phyloP scores from a whole-genome alignment of 2,113 vertebrate genomes.

The Leptodactylus fuscus region DNA sequence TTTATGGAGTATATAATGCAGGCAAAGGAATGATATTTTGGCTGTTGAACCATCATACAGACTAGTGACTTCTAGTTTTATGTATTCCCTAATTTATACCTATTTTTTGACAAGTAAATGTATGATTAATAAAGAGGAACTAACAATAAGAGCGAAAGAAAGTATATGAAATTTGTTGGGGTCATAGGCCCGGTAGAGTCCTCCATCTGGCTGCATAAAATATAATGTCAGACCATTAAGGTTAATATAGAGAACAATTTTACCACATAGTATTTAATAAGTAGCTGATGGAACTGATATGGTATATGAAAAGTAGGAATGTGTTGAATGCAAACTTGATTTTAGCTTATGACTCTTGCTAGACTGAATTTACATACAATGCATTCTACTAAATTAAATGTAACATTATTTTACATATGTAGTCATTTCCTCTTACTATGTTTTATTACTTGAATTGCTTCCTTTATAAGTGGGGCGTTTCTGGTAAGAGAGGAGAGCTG shows the following conservation, averaged over 20 bases:
- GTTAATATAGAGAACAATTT: slow-evolving; percentile 20
- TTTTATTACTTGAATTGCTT: background rate
- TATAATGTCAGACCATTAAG: slow-evolving; percentile 20
- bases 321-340: background rate
- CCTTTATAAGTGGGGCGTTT: background rate
- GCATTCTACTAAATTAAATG: background rate
- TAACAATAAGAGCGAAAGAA: slow-evolving; percentile 8
- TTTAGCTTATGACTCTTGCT: background rate
- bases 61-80: background rate
- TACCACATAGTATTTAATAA: background rate
- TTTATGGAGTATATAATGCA: slow-evolving; percentile 32
- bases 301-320: background rate
- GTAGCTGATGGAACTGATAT: background rate
- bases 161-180: slow-evolving; percentile 11
- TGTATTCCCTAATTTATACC: background rate
- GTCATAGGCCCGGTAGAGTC: background rate
- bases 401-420: background rate
- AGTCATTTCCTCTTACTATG: background rate
- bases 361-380: background rate
- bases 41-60: slow-evolving; percentile 4
- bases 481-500: background rate
- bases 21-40: slow-evolving; percentile 23
- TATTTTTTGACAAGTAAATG: slow-evolving; percentile 9
- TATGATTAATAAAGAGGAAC: slow-evolving; percentile 10
- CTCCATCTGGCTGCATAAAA: slow-evolving; percentile 1